Evolutionary conservation across 2,888 invertebrate species (phyloP).

Genomic region (Monopis laevigella): DNA sequence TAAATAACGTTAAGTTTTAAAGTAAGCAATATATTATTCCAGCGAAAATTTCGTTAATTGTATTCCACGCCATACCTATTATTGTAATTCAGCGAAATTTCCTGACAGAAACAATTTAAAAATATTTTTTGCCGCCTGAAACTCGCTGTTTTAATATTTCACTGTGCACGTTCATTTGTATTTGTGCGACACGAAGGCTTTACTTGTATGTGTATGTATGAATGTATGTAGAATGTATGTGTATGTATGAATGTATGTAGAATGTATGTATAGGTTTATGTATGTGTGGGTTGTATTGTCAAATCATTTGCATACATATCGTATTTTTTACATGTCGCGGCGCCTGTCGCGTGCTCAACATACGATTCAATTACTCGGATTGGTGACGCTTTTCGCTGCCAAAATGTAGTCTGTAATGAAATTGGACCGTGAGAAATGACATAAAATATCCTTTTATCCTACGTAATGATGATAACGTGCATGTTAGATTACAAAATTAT

Average conservation of each 20-base stretch:
- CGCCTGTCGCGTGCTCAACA: constrained; percentile 17
- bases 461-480: too few relatives aligned
- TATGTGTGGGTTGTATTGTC: neutral
- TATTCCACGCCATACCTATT: constrained; percentile 4
- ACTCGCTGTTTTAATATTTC: constrained; percentile 3
- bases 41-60: too few relatives aligned
- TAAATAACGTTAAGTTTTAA: too few relatives aligned
- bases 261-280: neutral
- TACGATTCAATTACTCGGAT: constrained; percentile 24
- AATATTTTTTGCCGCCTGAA: neutral
- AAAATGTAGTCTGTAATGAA: constrained; percentile 21
- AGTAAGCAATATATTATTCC: too few relatives aligned
- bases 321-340: constrained; percentile 7
- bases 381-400: constrained; percentile 21
- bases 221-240: neutral
- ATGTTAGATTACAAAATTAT: too few relatives aligned
- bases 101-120: constrained; percentile 3
- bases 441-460: neutral
- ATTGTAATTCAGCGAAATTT: constrained; percentile 3
- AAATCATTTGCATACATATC: constrained; percentile 9
- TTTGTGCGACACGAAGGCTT: constrained; percentile 8
- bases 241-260: neutral
- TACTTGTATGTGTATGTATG: too few relatives aligned
- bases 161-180: constrained; percentile 3
- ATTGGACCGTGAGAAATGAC: neutral